A percentile compares a stretch with the other conserved stretches of the same genome.
These are phyloP conservation scores for Linyphia triangularis DNA, from an alignment of 2,888 invertebrate genomes.

Conservation along the genomic window DNA sequence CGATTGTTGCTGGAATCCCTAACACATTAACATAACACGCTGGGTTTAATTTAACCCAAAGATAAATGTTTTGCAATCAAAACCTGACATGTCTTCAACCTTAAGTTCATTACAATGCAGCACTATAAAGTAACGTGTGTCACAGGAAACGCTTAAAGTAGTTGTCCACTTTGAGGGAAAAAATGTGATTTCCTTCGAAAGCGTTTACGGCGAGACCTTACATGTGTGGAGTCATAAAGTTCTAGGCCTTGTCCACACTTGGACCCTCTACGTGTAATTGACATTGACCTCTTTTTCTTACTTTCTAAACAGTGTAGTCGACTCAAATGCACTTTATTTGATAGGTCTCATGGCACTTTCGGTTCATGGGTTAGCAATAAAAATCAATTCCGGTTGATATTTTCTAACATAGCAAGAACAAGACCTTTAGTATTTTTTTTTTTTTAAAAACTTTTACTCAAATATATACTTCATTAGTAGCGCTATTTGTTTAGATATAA, in stretches of 20 bases:
- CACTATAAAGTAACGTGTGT: not conserved
- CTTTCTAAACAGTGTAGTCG: not conserved
- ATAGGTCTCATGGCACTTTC: not conserved
- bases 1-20: too few relatives aligned
- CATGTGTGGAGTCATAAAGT: not conserved
- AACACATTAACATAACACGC: too few relatives aligned
- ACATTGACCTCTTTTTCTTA: not conserved
- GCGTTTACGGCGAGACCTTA: not conserved
- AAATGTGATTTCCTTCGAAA: not conserved
- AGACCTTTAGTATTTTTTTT: too few relatives aligned
- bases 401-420: not conserved
- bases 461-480: too few relatives aligned
- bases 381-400: slow-evolving; percentile 18
- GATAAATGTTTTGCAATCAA: too few relatives aligned
- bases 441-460: too few relatives aligned
- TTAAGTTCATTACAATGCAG: too few relatives aligned
- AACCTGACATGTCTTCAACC: too few relatives aligned
- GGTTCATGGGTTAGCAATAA: slow-evolving; percentile 8
- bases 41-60: too few relatives aligned
- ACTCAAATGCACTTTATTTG: slow-evolving; percentile 22
- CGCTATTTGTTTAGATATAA: too few relatives aligned
- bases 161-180: not conserved
- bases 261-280: not conserved
- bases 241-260: not conserved
- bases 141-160: not conserved